Evolutionary conservation across 1,140 invertebrate genomes (phyloP).

Genomic region (Drosophila ohnishii): DNA sequence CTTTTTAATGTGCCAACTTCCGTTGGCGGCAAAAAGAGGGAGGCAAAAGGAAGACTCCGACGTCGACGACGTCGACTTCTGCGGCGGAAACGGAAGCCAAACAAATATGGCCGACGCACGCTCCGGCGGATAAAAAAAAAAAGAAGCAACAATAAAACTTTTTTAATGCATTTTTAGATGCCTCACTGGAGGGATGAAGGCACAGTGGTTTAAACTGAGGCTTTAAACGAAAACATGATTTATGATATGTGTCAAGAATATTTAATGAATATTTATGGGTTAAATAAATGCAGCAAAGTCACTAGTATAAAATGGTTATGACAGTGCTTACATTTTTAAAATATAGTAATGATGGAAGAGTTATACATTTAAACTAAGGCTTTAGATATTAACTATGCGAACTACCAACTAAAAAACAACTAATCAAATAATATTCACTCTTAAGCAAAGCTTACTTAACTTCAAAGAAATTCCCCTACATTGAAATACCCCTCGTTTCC

Average conservation of each 20-base stretch:
- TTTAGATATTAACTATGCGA: not conserved
- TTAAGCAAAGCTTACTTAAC: not conserved
- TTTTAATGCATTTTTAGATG: constrained; percentile 70
- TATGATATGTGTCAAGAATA: not conserved
- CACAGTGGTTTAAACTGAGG: constrained; percentile 26
- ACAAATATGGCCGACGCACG: constrained; percentile 72
- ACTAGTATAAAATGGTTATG: not conserved
- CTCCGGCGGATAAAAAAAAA: constrained; percentile 29
- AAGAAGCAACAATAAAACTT: constrained; percentile 66
- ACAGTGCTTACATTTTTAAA: not conserved
- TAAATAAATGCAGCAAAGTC: not conserved
- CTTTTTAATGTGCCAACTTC: constrained; percentile 72
- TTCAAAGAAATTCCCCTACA: not conserved
- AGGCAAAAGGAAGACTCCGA: constrained; percentile 20
- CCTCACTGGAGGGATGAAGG: constrained; percentile 15
- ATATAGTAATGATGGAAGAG: not conserved
- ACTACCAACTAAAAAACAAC: not conserved
- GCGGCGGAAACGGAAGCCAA: constrained; percentile 73
- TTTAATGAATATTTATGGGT: constrained; percentile 19
- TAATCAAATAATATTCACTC: not conserved
- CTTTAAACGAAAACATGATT: constrained; percentile 9
- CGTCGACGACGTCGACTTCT: constrained; percentile 26
- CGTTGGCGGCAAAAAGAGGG: constrained; percentile 29
- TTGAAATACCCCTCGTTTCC: not conserved
- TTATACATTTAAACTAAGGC: not conserved